These are phyloP conservation scores for Marronus borbonicus DNA, from an alignment of 2,888 invertebrate genomes.

Conservation along the genomic window DNA sequence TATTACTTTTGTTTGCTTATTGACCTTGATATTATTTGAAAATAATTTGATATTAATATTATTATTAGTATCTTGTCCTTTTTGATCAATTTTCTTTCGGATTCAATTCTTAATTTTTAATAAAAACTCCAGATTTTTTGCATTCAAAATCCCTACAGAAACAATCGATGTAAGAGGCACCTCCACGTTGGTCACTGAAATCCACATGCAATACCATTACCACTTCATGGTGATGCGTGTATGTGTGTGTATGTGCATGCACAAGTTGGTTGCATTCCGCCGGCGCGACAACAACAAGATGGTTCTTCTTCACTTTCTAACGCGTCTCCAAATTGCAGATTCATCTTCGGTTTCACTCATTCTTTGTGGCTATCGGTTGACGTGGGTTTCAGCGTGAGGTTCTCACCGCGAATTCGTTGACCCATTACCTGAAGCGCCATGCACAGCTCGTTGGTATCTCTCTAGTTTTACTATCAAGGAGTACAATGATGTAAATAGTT, in stretches of 20 bases:
- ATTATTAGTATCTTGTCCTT: no score
- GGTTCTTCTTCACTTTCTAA: conserved; percentile 46
- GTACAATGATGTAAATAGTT: not conserved
- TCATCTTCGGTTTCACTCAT: conserved; percentile 1
- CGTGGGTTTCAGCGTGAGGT: not conserved
- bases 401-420: conserved; percentile 48
- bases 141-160: no score
- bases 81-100: no score
- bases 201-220: not conserved
- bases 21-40: no score
- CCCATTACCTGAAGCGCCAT: conserved; percentile 44
- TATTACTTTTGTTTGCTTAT: no score
- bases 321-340: not conserved
- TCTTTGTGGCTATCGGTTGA: not conserved
- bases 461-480: not conserved
- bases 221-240: not conserved
- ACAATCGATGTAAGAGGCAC: no score
- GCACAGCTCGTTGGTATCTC: no score
- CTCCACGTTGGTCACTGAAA: no score
- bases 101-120: no score
- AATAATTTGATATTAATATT: no score
- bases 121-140: no score
- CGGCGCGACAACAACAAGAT: not conserved
- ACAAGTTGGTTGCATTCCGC: conserved; percentile 52
- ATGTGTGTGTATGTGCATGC: conserved; percentile 6